phyloP scores from a whole-genome alignment of 2,888 invertebrate genomes.

The Panopea generosa region DNA sequence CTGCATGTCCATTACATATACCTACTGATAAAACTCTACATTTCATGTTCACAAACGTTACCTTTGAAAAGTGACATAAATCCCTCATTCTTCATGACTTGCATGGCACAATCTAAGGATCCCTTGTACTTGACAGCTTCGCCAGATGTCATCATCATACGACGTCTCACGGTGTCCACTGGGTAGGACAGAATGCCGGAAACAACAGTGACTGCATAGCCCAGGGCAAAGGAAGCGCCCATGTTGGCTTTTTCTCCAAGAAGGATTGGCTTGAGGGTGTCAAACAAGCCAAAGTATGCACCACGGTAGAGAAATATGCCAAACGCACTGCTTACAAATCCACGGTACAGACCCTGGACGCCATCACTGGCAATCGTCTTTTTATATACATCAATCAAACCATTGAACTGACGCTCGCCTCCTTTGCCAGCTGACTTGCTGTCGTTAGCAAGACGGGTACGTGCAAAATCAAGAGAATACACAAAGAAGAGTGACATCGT shows the following conservation, averaged over 20 bases:
- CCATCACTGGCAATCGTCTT: constrained; percentile 85
- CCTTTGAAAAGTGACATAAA: constrained; percentile 95
- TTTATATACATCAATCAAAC: constrained; percentile 88
- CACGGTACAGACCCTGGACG: constrained; percentile 84
- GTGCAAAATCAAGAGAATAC: constrained; percentile 85
- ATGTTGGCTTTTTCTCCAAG: constrained; percentile 78
- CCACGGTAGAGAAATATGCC: constrained; percentile 85
- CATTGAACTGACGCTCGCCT: constrained; percentile 92
- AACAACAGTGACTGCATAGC: constrained; percentile 90
- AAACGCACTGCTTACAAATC: constrained; percentile 84
- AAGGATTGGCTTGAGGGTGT: constrained; percentile 84
- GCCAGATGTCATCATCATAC: constrained; percentile 99
- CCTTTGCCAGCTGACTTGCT: constrained; percentile 80
- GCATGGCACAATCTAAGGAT: constrained; percentile 96
- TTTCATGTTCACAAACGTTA: too few relatives aligned
- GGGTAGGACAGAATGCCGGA: constrained; percentile 98
- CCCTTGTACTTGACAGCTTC: constrained; percentile 88
- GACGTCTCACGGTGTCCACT: constrained; percentile 96
- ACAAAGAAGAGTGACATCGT: constrained; percentile 84
- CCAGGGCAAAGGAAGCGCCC: constrained; percentile 79
- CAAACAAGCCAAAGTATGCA: constrained; percentile 85
- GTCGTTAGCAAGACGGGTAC: constrained; percentile 85
- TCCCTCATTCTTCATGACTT: constrained; percentile 94
- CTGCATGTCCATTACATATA: too few relatives aligned
- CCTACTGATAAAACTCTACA: too few relatives aligned